A percentile compares a stretch with the other conserved stretches of the same genome.
These are phyloP conservation scores for Psilopsiagon aurifrons DNA, from an alignment of 2,113 vertebrate species.

Conservation along the genomic window DNA sequence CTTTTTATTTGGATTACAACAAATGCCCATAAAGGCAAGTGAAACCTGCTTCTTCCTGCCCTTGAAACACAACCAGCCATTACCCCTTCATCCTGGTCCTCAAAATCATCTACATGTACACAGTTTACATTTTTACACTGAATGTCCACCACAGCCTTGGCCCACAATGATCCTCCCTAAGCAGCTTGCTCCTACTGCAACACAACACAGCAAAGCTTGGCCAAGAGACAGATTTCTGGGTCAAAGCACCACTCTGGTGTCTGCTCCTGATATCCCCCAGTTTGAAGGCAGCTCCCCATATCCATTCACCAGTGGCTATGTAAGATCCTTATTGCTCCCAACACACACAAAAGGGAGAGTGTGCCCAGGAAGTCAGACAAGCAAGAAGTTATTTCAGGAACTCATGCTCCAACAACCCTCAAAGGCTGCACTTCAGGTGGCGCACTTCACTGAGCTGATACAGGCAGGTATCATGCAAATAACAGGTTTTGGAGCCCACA, in stretches of 20 bases:
- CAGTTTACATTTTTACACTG: accelerated
- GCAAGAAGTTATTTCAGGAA: not conserved
- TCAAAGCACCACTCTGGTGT: accelerated
- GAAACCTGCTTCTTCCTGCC: not conserved
- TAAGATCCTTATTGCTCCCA: not conserved
- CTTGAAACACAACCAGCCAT: not conserved
- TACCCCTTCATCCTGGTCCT: not conserved
- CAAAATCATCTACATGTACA: not conserved
- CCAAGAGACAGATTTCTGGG: not conserved
- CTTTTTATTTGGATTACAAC: not conserved
- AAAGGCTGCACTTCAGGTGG: not conserved
- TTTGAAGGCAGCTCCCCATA: accelerated
- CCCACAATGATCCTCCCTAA: accelerated
- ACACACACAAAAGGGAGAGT: accelerated
- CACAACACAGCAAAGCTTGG: not conserved
- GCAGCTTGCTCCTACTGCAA: not conserved
- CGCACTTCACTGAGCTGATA: not conserved
- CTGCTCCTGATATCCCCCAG: accelerated
- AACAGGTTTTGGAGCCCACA: not conserved
- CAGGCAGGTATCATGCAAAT: accelerated
- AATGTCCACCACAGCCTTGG: not conserved
- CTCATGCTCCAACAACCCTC: not conserved
- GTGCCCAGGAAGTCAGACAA: accelerated
- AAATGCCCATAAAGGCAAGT: not conserved
- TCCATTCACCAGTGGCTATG: accelerated